Conservation (phyloP, 2,113 vertebrate genomes). For the Callaeas wilsoni region DNA sequence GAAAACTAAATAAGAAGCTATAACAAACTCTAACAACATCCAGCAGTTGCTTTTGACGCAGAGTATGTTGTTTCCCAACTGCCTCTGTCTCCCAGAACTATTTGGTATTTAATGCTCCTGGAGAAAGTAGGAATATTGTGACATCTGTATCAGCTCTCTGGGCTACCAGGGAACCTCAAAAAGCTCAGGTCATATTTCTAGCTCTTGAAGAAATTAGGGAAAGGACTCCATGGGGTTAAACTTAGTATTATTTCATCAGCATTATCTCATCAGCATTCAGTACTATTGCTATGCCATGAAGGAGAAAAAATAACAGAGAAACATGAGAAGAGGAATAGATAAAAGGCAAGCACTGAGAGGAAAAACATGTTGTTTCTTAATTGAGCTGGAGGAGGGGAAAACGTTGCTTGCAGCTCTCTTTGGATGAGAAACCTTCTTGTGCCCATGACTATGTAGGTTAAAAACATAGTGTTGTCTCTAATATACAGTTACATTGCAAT, state of each 20-base stretch:
- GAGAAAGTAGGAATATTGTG: not conserved
- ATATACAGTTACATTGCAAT: not conserved
- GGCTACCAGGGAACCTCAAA: not conserved
- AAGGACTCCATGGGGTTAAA: conserved; percentile 40
- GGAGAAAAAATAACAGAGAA: conserved; percentile 52
- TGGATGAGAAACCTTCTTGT: conserved; percentile 41
- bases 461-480: not conserved
- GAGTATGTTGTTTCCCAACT: not conserved
- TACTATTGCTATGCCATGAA: conserved; percentile 2
- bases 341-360: conserved; percentile 46
- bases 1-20: not conserved
- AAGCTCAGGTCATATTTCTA: not conserved
- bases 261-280: conserved; percentile 62
- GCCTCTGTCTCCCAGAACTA: not conserved
- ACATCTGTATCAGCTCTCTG: not conserved
- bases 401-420: not conserved
- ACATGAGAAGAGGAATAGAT: conserved; percentile 57
- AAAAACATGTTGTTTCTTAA: conserved; percentile 60
- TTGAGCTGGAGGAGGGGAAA: conserved; percentile 46
- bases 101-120: not conserved
- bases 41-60: not conserved
- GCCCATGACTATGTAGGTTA: not conserved
- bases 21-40: not conserved
- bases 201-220: conserved; percentile 16
- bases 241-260: conserved; percentile 37